A percentile compares a stretch with the other conserved stretches of the same genome.
phyloP scores from a whole-genome alignment of 2,797 vertebrate genomes.

The Apodemus agrarius region DNA sequence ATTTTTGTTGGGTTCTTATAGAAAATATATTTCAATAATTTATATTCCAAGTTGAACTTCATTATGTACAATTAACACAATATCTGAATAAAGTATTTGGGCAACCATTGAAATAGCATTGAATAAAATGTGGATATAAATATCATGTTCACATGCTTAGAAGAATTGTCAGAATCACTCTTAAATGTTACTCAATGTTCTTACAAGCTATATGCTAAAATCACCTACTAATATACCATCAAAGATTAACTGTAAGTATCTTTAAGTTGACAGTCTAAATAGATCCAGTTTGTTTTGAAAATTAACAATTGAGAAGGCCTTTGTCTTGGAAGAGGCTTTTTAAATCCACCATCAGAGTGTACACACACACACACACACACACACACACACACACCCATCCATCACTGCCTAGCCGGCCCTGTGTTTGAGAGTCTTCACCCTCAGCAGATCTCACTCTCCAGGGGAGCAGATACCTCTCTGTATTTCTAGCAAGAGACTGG shows the following conservation, averaged over 20 bases:
- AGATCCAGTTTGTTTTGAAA: constrained; percentile 13
- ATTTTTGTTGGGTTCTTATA: constrained; percentile 18
- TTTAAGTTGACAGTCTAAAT: not conserved
- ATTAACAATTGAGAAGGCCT: not conserved
- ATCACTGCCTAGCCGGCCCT: not conserved
- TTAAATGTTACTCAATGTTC: not conserved
- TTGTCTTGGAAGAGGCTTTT: not conserved
- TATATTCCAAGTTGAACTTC: constrained; percentile 43
- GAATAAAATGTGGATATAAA: constrained; percentile 11
- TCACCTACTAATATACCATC: not conserved
- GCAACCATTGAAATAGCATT: not conserved
- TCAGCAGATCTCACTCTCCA: not conserved
- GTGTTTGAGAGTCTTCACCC: not conserved
- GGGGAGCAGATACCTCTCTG: not conserved
- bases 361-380: no score
- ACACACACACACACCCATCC: not conserved
- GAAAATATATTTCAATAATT: constrained; percentile 57
- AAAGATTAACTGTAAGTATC: constrained; percentile 40
- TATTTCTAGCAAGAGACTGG: not conserved
- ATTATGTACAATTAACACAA: constrained; percentile 4
- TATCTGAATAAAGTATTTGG: not conserved
- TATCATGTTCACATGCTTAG: constrained; percentile 26
- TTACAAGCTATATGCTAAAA: constrained; percentile 14
- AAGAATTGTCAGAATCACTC: not conserved
- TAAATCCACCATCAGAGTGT: not conserved